Conservation (phyloP, 2,888 invertebrate species). For the Kryphioiulus occultus region DNA sequence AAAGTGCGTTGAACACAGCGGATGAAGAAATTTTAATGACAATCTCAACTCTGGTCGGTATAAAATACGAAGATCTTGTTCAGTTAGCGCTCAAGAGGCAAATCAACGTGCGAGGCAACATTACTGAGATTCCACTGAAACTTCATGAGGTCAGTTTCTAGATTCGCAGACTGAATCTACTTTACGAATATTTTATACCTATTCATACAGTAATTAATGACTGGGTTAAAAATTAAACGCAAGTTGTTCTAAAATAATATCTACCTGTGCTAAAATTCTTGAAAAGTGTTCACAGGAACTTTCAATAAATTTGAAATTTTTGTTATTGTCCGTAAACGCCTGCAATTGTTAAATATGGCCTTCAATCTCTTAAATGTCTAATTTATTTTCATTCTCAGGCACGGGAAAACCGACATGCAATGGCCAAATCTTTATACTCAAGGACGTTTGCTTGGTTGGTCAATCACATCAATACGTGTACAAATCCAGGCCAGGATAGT, state of each 20-base stretch:
- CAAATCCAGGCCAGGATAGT: slow-evolving; percentile 85
- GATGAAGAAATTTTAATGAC: slow-evolving; percentile 77
- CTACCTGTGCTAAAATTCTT: too few relatives aligned
- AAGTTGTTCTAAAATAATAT: too few relatives aligned
- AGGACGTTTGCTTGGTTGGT: slow-evolving; percentile 92
- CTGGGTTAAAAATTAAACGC: not conserved
- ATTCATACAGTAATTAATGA: not conserved
- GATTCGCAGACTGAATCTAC: not conserved
- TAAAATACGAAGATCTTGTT: slow-evolving; percentile 76
- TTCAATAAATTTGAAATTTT: not conserved
- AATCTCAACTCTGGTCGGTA: slow-evolving; percentile 76
- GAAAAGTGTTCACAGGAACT: not conserved
- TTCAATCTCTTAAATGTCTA: not conserved
- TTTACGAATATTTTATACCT: not conserved
- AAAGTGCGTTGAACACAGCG: slow-evolving; percentile 76
- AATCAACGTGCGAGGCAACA: slow-evolving; percentile 91
- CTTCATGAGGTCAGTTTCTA: slow-evolving; percentile 73
- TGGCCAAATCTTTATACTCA: slow-evolving; percentile 90
- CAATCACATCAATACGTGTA: slow-evolving; percentile 89
- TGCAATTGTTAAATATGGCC: too few relatives aligned
- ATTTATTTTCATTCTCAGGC: slow-evolving; percentile 67
- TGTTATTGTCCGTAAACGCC: not conserved
- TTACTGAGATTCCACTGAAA: slow-evolving; percentile 89
- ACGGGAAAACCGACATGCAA: slow-evolving; percentile 88
- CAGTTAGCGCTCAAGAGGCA: slow-evolving; percentile 79